phyloP scores from a whole-genome alignment of 2,797 vertebrate genomes.

The Eulemur coronatus region DNA sequence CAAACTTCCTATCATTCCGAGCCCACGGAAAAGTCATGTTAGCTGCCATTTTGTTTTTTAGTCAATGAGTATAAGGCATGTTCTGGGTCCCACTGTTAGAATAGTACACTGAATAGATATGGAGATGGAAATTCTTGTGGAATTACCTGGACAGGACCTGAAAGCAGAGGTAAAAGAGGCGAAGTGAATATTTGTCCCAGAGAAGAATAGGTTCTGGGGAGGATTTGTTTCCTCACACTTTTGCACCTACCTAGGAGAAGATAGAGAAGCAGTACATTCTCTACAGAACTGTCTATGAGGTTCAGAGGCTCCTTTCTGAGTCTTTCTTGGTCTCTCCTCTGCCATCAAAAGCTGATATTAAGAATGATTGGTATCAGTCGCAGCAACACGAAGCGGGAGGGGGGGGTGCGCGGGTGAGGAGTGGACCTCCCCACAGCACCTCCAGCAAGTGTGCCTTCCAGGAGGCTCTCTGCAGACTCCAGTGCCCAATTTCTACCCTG shows the following conservation, averaged over 20 bases:
- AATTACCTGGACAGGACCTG: background rate
- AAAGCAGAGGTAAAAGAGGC: background rate
- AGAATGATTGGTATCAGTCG: background rate
- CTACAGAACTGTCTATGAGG: background rate
- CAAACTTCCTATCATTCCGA: background rate
- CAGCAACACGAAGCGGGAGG: accelerated
- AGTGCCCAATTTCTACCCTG: background rate
- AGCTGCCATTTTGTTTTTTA: background rate
- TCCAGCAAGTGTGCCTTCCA: background rate
- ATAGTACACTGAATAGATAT: background rate
- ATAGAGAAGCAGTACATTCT: background rate
- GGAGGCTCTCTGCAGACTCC: background rate
- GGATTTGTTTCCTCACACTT: background rate
- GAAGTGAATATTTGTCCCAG: background rate
- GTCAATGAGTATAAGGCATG: background rate
- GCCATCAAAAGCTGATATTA: background rate
- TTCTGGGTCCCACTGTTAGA: background rate
- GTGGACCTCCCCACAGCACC: background rate
- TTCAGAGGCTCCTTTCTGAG: background rate
- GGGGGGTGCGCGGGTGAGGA: accelerated
- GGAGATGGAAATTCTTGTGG: background rate
- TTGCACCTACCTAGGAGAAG: no score
- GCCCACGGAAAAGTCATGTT: background rate
- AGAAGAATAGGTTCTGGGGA: background rate
- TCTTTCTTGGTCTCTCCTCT: background rate